Percentiles rank a stretch among this genome's conserved stretches.
Conservation (phyloP, 2,113 vertebrate genomes). For the Hassar affinis region DNA sequence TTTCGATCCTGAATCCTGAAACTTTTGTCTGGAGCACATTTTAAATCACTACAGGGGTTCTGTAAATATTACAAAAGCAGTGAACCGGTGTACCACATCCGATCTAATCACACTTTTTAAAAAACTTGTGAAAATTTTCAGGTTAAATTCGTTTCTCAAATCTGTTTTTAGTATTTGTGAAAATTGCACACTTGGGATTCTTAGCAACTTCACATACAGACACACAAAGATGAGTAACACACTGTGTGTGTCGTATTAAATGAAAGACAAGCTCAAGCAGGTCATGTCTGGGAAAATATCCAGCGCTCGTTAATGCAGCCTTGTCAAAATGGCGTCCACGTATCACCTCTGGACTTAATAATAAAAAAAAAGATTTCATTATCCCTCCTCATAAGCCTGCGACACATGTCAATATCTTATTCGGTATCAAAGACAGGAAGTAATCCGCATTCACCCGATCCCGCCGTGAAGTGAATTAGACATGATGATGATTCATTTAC, state of each 20-base stretch:
- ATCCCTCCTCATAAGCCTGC: slow-evolving; percentile 11
- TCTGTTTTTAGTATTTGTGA: too few species aligned
- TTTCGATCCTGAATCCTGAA: too few species aligned
- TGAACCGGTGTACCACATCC: neutral
- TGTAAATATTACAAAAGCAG: neutral
- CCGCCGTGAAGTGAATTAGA: slow-evolving; percentile 26
- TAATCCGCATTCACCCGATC: neutral
- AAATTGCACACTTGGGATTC: neutral
- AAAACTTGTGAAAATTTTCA: neutral
- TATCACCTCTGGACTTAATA: slow-evolving; percentile 21
- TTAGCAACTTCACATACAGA: neutral
- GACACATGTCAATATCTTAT: neutral
- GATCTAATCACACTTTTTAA: neutral
- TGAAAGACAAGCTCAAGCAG: neutral
- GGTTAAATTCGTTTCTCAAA: too few species aligned
- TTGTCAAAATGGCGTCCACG: neutral
- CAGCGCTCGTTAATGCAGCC: neutral
- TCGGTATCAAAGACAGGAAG: slow-evolving; percentile 3
- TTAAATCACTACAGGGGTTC: neutral
- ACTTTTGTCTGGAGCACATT: too few species aligned
- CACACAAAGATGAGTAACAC: too few species aligned
- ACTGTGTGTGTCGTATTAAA: too few species aligned
- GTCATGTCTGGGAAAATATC: neutral
- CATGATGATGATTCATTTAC: slow-evolving; percentile 48
- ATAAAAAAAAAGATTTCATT: slow-evolving; percentile 5